These are phyloP conservation scores for Thalassophryne amazonica DNA, from an alignment of 2,797 vertebrate genomes.

Conservation along the genomic window DNA sequence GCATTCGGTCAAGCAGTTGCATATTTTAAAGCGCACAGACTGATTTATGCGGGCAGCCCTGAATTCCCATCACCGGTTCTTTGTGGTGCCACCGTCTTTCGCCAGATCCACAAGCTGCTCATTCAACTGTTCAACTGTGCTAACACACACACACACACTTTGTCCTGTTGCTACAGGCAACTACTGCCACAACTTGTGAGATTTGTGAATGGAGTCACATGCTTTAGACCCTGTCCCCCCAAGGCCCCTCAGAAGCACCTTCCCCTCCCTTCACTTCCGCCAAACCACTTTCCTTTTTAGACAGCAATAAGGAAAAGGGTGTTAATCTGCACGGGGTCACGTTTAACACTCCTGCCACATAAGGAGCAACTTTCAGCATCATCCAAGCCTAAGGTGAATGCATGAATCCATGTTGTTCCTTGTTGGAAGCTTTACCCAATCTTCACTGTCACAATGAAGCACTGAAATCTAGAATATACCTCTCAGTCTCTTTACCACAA, in stretches of 20 bases:
- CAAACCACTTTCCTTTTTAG: slow-evolving; percentile 4
- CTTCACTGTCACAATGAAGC: neutral
- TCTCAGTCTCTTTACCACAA: no score
- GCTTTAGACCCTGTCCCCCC: slow-evolving; percentile 7
- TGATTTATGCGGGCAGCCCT: slow-evolving; percentile 10
- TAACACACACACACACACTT: slow-evolving; percentile 13
- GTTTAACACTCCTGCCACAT: slow-evolving; percentile 64
- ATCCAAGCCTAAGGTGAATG: slow-evolving; percentile 15
- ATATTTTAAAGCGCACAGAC: slow-evolving; percentile 37
- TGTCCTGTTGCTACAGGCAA: slow-evolving; percentile 60
- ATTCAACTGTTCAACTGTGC: slow-evolving; percentile 63
- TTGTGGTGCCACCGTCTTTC: slow-evolving; percentile 24
- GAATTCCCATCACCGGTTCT: slow-evolving; percentile 43
- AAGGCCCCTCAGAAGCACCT: neutral
- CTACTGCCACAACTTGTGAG: slow-evolving; percentile 53
- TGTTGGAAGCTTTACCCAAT: slow-evolving; percentile 9
- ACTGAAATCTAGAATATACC: no score
- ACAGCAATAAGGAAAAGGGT: slow-evolving; percentile 35
- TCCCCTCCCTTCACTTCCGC: slow-evolving; percentile 24
- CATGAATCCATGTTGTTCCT: slow-evolving; percentile 30
- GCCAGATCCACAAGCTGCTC: slow-evolving; percentile 63
- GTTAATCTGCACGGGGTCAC: slow-evolving; percentile 28
- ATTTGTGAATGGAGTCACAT: slow-evolving; percentile 65
- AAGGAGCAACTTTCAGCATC: slow-evolving; percentile 17
- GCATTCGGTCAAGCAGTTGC: slow-evolving; percentile 10